phyloP scores from a whole-genome alignment of 1,140 invertebrate species.

The Drosophila novamexicana region DNA sequence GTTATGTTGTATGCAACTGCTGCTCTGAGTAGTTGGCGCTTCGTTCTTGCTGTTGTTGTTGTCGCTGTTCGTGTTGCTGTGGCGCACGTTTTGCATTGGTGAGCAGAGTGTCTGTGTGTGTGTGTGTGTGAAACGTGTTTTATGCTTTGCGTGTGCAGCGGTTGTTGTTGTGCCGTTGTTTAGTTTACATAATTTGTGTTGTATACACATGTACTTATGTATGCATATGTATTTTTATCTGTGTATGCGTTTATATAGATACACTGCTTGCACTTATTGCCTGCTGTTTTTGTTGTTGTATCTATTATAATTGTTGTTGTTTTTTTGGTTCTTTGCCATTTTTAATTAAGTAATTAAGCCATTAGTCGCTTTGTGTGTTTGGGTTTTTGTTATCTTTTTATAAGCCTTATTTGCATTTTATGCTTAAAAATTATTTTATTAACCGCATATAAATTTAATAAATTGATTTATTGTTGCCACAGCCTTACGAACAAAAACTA shows the following conservation, averaged over 20 bases:
- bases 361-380: slow-evolving; percentile 48
- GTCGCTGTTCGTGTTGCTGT: slow-evolving; percentile 8
- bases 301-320: slow-evolving; percentile 26
- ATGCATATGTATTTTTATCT: not conserved
- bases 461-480: slow-evolving; percentile 74
- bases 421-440: slow-evolving; percentile 78
- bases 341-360: slow-evolving; percentile 78
- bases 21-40: slow-evolving; percentile 53
- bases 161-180: slow-evolving; percentile 35
- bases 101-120: slow-evolving; percentile 37
- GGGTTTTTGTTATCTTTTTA: slow-evolving; percentile 36
- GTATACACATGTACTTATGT: slow-evolving; percentile 13
- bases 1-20: slow-evolving; percentile 59
- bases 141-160: slow-evolving; percentile 49
- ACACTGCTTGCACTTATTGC: slow-evolving; percentile 30
- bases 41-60: slow-evolving; percentile 14
- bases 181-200: slow-evolving; percentile 50
- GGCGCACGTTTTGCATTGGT: slow-evolving; percentile 75
- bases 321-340: slow-evolving; percentile 32
- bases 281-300: slow-evolving; percentile 1
- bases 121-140: slow-evolving; percentile 63
- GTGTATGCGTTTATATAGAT: slow-evolving; percentile 11
- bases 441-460: slow-evolving; percentile 74
- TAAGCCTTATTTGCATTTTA: slow-evolving; percentile 56
- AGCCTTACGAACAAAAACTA: slow-evolving; percentile 17